Base-by-base conservation (phyloP, 2,888 invertebrate genomes). In the Leucania comma region DNA sequence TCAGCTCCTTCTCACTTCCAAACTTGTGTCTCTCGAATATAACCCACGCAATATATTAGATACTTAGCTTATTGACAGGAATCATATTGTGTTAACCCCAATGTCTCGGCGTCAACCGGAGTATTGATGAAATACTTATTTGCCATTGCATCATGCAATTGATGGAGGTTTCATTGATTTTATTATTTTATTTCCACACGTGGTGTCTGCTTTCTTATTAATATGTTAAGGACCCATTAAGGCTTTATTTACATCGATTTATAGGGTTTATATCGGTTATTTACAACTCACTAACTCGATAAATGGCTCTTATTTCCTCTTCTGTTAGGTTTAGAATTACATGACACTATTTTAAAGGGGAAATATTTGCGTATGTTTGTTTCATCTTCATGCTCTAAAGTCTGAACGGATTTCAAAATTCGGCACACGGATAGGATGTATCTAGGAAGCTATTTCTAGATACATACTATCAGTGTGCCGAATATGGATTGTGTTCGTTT, bases 111-210 rank as follows among this genome's bases (percentile, higher is more conserved):
- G 85, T 81, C 83, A 75, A 80, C 72, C 76, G 66, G 24, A 20
- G 81, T 71, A 81, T 89, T 91, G 93, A 92, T 90, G 95, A 91
- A 91, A 95, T 87, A 84, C 84, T 76, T 91, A 89, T 91, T 93
- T 90, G 88, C 88, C 78, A 92, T 95, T 95, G 95, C 95, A 92
- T 94, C 95, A 94, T 86, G 75, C 85, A 69, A 66, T 78, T 66
- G 67, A 63, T 56, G 56, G 66, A 53, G 58, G n/a, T 38, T 32
- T 60, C 46, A 70, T 71, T 80, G 80, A 76, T 71, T 81, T 53
- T 68, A 60, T 66, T 80, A 70, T 26, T 58, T 68, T 68, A 67
- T 72, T 46, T 67, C 46, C 50, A 48, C 63, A 46, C 56, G 63
- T 80, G 80, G 6, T 38, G 24, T 46, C 56, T 58, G 61, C 66